phyloP scores from a whole-genome alignment of 2,113 vertebrate species.

The Paradoxurus hermaphroditus region DNA sequence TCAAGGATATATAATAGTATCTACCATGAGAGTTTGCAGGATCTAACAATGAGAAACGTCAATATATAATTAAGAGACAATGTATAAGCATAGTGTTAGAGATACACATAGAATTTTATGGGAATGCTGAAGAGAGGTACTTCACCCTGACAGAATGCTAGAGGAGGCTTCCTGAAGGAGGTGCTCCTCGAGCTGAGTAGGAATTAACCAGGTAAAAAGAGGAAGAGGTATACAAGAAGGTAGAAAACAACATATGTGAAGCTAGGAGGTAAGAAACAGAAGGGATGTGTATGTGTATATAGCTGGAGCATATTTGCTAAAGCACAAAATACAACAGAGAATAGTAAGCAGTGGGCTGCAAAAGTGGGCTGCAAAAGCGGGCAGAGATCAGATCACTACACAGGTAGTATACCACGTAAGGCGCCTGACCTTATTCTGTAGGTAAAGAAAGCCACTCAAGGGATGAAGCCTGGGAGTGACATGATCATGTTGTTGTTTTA shows the following conservation, averaged over 20 bases:
- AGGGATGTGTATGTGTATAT: neutral
- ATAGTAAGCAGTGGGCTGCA: neutral
- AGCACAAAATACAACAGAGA: neutral
- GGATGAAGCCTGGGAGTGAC: neutral
- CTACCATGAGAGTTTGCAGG: neutral
- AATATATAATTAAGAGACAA: neutral
- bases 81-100: neutral
- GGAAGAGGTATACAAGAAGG: neutral
- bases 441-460: neutral
- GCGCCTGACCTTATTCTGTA: neutral
- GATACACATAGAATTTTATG: neutral
- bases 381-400: neutral
- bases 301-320: neutral
- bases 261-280: neutral
- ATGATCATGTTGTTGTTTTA: neutral
- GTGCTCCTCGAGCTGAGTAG: neutral
- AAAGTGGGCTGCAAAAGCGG: neutral
- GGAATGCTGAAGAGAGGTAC: neutral
- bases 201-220: neutral
- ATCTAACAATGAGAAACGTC: neutral
- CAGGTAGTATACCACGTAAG: neutral
- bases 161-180: neutral
- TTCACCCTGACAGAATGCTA: neutral
- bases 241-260: conserved; percentile 7
- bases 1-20: neutral